Percentiles rank a stretch among this genome's conserved stretches.
phyloP scores from a whole-genome alignment of 2,113 vertebrate species.

The Fukomys damarensis region DNA sequence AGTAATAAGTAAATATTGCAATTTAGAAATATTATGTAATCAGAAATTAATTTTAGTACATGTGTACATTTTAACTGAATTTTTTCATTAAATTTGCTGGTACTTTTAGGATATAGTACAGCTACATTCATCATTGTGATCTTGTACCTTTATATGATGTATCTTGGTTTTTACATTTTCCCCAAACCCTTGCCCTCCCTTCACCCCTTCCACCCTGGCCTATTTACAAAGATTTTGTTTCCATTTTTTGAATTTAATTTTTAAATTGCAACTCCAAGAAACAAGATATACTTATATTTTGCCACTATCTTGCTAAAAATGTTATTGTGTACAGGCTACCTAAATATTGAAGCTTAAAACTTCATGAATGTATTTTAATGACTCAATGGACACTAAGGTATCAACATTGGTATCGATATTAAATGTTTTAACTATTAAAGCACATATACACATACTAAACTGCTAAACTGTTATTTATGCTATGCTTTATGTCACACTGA shows the following conservation, averaged over 20 bases:
- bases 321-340: not conserved
- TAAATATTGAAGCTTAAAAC: conserved; percentile 26
- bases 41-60: not conserved
- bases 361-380: not conserved
- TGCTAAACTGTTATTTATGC: not conserved
- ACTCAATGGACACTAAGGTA: not conserved
- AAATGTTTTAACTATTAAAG: not conserved
- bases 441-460: not conserved
- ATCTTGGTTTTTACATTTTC: too few species aligned
- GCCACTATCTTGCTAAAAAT: not conserved
- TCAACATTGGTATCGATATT: not conserved
- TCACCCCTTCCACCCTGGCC: too few species aligned
- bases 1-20: not conserved
- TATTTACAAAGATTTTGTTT: too few species aligned
- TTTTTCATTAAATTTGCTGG: too few species aligned
- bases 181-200: too few species aligned
- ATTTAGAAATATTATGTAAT: not conserved
- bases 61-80: not conserved
- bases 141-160: too few species aligned
- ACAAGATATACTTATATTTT: not conserved
- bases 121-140: too few species aligned
- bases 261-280: not conserved
- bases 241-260: conserved; percentile 15
- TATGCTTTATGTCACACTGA: not conserved
- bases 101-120: too few species aligned